phyloP scores from a whole-genome alignment of 2,888 invertebrate species.

The Teleogryllus oceanicus region DNA sequence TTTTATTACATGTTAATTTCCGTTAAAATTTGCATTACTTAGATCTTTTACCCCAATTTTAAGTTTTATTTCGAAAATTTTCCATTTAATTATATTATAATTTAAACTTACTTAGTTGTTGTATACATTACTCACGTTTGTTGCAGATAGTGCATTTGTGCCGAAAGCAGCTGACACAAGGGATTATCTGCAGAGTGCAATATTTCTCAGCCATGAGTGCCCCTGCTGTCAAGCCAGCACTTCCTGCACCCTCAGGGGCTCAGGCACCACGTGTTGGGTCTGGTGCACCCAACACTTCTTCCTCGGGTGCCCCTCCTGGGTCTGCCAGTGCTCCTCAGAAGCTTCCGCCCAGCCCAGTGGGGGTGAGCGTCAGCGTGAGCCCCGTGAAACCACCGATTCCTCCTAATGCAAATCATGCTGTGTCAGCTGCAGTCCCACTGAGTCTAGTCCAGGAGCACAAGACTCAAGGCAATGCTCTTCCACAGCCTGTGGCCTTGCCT shows the following conservation, averaged over 20 bases:
- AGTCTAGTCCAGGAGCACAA: slow-evolving; percentile 49
- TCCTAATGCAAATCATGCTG: slow-evolving; percentile 34
- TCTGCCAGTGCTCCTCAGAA: slow-evolving; percentile 44
- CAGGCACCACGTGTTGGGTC: slow-evolving; percentile 43
- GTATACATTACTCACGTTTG: not conserved
- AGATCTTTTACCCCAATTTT: too few species aligned
- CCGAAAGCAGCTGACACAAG: not conserved
- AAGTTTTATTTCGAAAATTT: too few species aligned
- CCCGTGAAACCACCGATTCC: slow-evolving; percentile 46
- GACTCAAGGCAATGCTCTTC: slow-evolving; percentile 40
- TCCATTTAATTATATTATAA: not conserved
- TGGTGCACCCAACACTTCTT: slow-evolving; percentile 41
- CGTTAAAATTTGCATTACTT: not conserved
- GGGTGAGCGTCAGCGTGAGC: slow-evolving; percentile 43
- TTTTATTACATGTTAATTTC: not conserved
- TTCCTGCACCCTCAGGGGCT: slow-evolving; percentile 41
- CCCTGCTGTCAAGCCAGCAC: slow-evolving; percentile 46
- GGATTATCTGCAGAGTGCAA: too few species aligned
- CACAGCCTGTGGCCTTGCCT: slow-evolving; percentile 39
- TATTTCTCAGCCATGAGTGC: slow-evolving; percentile 44
- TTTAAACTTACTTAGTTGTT: not conserved
- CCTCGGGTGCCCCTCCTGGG: slow-evolving; percentile 38
- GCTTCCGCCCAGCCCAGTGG: slow-evolving; percentile 39
- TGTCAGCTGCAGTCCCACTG: slow-evolving; percentile 42
- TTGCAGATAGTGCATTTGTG: slow-evolving; percentile 19